Evolutionary conservation across 2,113 vertebrate species (phyloP).

Genomic region (Entosphenus tridentatus): DNA sequence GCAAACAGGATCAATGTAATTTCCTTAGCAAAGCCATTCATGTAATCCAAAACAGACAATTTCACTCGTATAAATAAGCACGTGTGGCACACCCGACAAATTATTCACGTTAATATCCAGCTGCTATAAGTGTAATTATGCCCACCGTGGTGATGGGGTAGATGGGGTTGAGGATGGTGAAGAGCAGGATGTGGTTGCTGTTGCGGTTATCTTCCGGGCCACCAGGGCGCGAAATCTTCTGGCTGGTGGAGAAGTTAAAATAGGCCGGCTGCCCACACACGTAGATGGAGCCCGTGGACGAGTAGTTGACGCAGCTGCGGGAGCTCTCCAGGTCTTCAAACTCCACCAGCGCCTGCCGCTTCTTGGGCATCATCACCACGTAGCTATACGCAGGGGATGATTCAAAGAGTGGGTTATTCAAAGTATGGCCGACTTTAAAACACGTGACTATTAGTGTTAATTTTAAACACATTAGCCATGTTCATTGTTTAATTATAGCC

Average conservation of each 20-base stretch:
- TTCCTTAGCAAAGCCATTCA: too few relatives aligned
- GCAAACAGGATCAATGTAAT: too few relatives aligned
- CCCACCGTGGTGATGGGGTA: constrained; percentile 10
- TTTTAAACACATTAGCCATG: too few relatives aligned
- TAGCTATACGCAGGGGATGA: background rate
- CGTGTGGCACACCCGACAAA: too few relatives aligned
- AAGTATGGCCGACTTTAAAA: too few relatives aligned
- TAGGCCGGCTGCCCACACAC: constrained; percentile 9
- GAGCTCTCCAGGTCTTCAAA: constrained; percentile 9
- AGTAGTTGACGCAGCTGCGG: constrained; percentile 9
- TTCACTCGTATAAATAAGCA: too few relatives aligned
- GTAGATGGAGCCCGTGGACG: constrained; percentile 7
- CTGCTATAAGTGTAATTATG: too few relatives aligned
- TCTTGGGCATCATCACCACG: constrained; percentile 10
- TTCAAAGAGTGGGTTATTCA: too few relatives aligned
- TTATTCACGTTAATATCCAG: too few relatives aligned
- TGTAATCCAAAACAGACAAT: too few relatives aligned
- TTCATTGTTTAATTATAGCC: too few relatives aligned
- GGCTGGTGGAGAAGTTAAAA: constrained; percentile 9
- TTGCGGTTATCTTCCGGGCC: constrained; percentile 5
- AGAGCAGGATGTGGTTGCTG: constrained; percentile 9
- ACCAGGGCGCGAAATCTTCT: constrained; percentile 9
- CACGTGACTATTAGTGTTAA: too few relatives aligned
- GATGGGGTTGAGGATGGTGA: constrained; percentile 8
- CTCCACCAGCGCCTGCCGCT: constrained; percentile 10